Base-by-base conservation (phyloP, 1,140 invertebrate genomes). In the Nomia melanderi region DNA sequence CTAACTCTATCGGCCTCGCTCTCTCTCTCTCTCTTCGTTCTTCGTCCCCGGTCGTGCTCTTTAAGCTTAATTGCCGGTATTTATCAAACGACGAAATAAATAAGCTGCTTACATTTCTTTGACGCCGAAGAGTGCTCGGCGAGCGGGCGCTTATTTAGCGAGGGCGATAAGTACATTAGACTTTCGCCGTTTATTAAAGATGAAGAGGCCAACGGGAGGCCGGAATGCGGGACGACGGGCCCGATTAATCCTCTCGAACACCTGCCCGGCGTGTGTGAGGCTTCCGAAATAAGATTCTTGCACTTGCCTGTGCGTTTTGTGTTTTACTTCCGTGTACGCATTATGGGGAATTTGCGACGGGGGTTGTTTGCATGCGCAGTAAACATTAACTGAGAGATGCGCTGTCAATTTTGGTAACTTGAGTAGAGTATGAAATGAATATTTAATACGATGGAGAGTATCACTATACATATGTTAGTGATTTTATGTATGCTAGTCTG, bases 71-170 rank as follows among this genome's bases (percentile, higher is more conserved):
- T 91, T 91, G 88, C 86, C 79, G 75, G 88, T 89, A 90, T 90
- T 90, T 90, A 90, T 90, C 89, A 90, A 89, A 89, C 80, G 84
- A 73, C 84, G 78, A 90, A 89, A 90, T 90, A 87, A 90, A 88
- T 90, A 90, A 90, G 87, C 89, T 83, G 85, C 89, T 88, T 90
- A 89, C 76, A 83, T 83, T 87, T 88, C 83, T 90, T 88, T 83
- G 84, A 87, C 79, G 84, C 50, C 62, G 50, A 60, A 29, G 77
- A 79, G 81, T 63, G 63, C 63, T 76, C 77, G 75, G 54, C 67
- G 71, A 64, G 62, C 53, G 67, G 63, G 41, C 78, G 83, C 86
- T 89, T 88, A 89, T 84, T 89, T 85, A 88, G 83, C 83, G 72
- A 82, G 66, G 78, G 75, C 67, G 85, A 87, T 87, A 89, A 88